phyloP scores from a whole-genome alignment of 92 coral and sea anemone species.

The Anthopleura xanthogrammica region DNA sequence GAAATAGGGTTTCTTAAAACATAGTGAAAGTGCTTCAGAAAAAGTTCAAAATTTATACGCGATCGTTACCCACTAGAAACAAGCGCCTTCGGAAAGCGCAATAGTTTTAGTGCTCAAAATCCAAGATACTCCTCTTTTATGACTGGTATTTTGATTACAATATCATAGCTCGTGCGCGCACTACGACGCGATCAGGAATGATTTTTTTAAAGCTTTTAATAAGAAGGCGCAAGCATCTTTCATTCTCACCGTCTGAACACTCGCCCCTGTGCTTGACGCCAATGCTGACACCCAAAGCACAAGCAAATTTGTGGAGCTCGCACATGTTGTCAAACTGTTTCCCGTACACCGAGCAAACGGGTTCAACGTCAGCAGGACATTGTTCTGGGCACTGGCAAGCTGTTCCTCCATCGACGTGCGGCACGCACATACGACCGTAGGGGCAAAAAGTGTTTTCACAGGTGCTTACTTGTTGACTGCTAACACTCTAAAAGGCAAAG shows the following conservation, averaged over 20 bases:
- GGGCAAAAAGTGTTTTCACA: slow-evolving; percentile 42
- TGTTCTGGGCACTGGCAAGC: slow-evolving; percentile 43
- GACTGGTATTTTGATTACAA: no score
- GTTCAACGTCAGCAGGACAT: slow-evolving; percentile 39
- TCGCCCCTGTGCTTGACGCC: slow-evolving; percentile 46
- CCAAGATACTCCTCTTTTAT: no score
- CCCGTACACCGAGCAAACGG: slow-evolving; percentile 56
- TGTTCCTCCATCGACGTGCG: slow-evolving; percentile 24
- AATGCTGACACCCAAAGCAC: slow-evolving; percentile 41
- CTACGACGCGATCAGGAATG: background rate
- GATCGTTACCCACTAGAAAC: no score
- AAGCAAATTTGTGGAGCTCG: slow-evolving; percentile 55
- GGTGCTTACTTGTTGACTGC: slow-evolving; percentile 16
- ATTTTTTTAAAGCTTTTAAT: no score
- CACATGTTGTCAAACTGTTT: slow-evolving; percentile 42
- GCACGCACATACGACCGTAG: slow-evolving; percentile 47
- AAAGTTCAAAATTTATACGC: no score
- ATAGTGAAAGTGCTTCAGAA: no score
- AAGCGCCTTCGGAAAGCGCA: no score
- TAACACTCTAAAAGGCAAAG: slow-evolving; percentile 21
- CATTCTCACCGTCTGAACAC: slow-evolving; percentile 11
- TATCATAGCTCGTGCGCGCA: background rate
- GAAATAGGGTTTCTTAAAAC: no score
- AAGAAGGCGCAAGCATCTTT: background rate
- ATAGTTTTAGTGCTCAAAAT: no score